Evolutionary conservation across 53 echinoderm and acorn worm species (phyloP), one percentile per base, ranked within the genome.

Genomic region (Paracentrotus lividus): DNA sequence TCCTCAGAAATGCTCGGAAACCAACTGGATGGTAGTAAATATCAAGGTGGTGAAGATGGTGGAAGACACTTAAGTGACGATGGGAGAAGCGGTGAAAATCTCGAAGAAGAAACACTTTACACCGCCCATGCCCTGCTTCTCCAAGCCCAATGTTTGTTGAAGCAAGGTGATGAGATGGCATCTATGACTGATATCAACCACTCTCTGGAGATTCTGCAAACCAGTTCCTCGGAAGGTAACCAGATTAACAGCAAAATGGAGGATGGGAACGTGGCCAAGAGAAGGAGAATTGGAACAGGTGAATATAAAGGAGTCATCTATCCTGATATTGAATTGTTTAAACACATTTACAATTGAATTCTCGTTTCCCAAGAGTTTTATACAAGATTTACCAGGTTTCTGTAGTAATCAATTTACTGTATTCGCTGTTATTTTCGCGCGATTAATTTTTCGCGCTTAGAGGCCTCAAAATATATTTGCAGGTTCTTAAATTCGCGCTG

Each of bases 81-180:
- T 53, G 88, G 59, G 1, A 58, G 54, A 32, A 34, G 26, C 0
- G 18, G 23, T 55, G 34, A 42, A 65, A 18, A 90, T 0, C 31
- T 32, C 1, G 76, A 52, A 9, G 90, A 45, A n/a, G 91, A 91
- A 10, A 77, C 52, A 1, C n/a, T 33, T 0, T 67, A 90, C 91
- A 76, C 91, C 16, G 72, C 91, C 23, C 72, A 75, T 75, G 91
- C 91, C 32, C 23, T 75, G 75, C 15, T 91, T 21, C 72, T 91
- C 1, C 91, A 91, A 91, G 91, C 91, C 5, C 49, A 75, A 8
- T 91, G 91, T 42, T 52, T 91, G 21, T 49, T 54, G 20, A 69
- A 75, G 91, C 51, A 75, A 76, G 38, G 54, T 5, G 54, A 91
- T 31, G 55, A 6, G 21, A n/a, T 15, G 34, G 21, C 31, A 15